phyloP scores from a whole-genome alignment of 2,888 invertebrate genomes.

The Hydriomena furcata region DNA sequence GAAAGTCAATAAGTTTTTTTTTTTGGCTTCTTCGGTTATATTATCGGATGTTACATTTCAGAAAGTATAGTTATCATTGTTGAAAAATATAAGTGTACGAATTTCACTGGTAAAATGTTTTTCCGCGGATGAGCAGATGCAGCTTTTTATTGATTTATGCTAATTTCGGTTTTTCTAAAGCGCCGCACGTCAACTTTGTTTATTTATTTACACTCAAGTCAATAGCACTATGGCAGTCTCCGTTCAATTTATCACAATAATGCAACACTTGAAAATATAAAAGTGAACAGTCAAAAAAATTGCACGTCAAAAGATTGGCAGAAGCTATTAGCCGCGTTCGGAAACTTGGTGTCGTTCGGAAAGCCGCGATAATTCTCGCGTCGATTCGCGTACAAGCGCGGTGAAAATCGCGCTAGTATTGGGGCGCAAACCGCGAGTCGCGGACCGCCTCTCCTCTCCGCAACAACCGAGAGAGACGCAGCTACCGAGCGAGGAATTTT shows the following conservation, averaged over 20 bases:
- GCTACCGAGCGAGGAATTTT: conserved; percentile 80
- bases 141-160: conserved; percentile 2
- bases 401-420: conserved; percentile 79
- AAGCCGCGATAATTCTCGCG: conserved; percentile 59
- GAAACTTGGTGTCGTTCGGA: conserved; percentile 53
- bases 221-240: conserved; percentile 41
- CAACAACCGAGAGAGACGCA: conserved; percentile 69
- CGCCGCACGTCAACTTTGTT: not conserved
- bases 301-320: conserved; percentile 14
- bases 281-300: conserved; percentile 38
- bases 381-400: conserved; percentile 78
- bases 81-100: not conserved
- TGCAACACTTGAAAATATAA: conserved; percentile 42
- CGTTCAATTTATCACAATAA: conserved; percentile 49
- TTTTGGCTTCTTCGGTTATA: not conserved
- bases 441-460: conserved; percentile 68
- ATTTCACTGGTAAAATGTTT: not conserved
- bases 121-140: not conserved
- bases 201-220: conserved; percentile 22
- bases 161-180: not conserved
- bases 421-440: conserved; percentile 66
- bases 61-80: conserved; percentile 11
- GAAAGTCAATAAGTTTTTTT: no score
- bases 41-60: not conserved
- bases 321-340: conserved; percentile 38